These are phyloP conservation scores for Phyllopteryx taeniolatus DNA, from an alignment of 2,113 vertebrate species.

Conservation along the genomic window DNA sequence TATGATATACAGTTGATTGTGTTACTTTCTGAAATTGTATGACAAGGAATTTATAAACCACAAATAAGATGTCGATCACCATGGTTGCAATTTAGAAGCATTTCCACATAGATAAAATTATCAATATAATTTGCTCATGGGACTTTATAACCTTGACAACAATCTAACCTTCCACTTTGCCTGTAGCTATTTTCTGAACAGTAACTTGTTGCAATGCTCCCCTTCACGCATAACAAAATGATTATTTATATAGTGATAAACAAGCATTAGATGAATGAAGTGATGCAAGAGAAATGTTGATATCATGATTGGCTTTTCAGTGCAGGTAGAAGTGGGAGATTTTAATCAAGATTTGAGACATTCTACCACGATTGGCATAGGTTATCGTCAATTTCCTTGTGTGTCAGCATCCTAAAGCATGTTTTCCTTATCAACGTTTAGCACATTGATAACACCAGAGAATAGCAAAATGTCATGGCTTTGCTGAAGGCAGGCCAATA, in stretches of 20 bases:
- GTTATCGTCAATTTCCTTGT: conserved; percentile 70
- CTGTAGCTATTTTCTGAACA: conserved; percentile 17
- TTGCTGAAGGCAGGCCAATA: conserved; percentile 37
- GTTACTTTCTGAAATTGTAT: no score
- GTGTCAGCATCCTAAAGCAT: conserved; percentile 68
- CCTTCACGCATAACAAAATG: conserved; percentile 23
- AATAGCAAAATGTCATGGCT: conserved; percentile 57
- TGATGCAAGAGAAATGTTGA: conserved; percentile 23
- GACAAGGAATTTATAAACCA: no score
- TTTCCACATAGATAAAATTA: not conserved
- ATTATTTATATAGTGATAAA: conserved; percentile 22
- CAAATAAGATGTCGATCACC: no score
- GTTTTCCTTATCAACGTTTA: conserved; percentile 70
- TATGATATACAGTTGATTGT: no score
- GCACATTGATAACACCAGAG: conserved; percentile 57
- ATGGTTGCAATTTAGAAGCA: conserved; percentile 5
- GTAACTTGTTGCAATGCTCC: not conserved
- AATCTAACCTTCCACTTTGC: not conserved
- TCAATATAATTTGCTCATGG: not conserved
- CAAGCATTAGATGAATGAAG: conserved; percentile 13
- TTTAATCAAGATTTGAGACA: conserved; percentile 76
- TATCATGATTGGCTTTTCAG: conserved; percentile 64
- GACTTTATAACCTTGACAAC: not conserved
- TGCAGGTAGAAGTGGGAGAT: conserved; percentile 62
- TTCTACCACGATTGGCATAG: conserved; percentile 72